A percentile compares a stretch with the other conserved stretches of the same genome.
These are phyloP conservation scores for Diadophis punctatus DNA, from an alignment of 2,113 vertebrate species.

Conservation along the genomic window DNA sequence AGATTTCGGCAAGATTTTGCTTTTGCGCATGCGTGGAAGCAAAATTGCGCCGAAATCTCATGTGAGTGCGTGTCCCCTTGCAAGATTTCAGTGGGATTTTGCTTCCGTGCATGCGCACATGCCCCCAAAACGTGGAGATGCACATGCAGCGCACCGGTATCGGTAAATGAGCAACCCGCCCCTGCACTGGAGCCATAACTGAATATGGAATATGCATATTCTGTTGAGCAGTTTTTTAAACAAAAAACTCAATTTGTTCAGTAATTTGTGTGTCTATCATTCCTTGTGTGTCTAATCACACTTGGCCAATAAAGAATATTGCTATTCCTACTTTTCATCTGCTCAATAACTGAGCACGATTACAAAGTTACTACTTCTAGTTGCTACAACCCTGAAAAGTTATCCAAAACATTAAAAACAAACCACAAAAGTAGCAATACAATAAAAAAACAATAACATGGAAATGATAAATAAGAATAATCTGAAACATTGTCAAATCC, in stretches of 20 bases:
- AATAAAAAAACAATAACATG: background rate
- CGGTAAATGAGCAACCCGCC: no score
- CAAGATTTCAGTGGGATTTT: no score
- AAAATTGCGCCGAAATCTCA: no score
- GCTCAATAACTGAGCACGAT: background rate
- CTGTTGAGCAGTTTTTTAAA: background rate
- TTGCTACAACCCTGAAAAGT: background rate
- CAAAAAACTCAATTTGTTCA: background rate
- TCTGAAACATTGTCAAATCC: background rate
- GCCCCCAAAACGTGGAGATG: no score
- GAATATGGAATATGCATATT: background rate
- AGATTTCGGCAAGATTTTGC: no score
- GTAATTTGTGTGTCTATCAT: background rate
- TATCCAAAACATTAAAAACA: background rate
- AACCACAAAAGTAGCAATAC: background rate
- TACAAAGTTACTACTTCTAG: background rate
- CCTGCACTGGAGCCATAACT: background rate
- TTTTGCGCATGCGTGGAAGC: no score
- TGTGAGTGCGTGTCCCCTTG: no score
- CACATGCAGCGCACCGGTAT: no score
- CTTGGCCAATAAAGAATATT: no score
- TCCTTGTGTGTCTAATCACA: background rate
- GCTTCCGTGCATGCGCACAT: no score
- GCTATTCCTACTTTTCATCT: background rate
- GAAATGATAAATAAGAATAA: background rate